Conservation (phyloP, 2,113 vertebrate species). For the Girardinichthys multiradiatus region DNA sequence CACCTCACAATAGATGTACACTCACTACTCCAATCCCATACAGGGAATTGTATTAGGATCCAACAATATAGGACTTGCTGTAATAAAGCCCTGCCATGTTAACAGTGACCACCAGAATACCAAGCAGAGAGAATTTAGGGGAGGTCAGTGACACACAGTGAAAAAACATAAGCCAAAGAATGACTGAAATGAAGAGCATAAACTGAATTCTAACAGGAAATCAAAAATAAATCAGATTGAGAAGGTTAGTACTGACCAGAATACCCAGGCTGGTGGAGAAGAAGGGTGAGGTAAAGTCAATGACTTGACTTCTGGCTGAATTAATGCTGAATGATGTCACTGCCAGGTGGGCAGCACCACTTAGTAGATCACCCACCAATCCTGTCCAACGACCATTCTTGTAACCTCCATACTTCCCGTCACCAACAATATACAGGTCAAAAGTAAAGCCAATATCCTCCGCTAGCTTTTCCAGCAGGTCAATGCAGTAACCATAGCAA, state of each 20-base stretch:
- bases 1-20: constrained; percentile 37
- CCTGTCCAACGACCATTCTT: constrained; percentile 90
- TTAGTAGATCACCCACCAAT: constrained; percentile 91
- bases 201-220: background rate
- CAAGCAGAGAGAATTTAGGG: constrained; percentile 40
- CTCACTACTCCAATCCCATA: constrained; percentile 12
- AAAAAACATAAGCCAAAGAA: constrained; percentile 16
- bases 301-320: constrained; percentile 90
- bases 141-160: constrained; percentile 52
- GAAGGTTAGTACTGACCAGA: constrained; percentile 70
- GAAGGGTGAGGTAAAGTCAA: constrained; percentile 97
- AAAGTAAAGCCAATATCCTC: constrained; percentile 92
- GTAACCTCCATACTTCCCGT: constrained; percentile 91
- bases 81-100: constrained; percentile 42
- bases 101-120: constrained; percentile 47
- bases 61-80: constrained; percentile 36
- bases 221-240: background rate
- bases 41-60: constrained; percentile 39
- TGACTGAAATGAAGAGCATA: constrained; percentile 8
- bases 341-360: constrained; percentile 90
- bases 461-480: constrained; percentile 90
- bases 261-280: constrained; percentile 98
- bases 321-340: constrained; percentile 98
- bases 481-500: constrained; percentile 95
- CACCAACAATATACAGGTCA: constrained; percentile 93